Conservation (phyloP, 2,113 vertebrate genomes). For the Ptychochromis oligacanthus region DNA sequence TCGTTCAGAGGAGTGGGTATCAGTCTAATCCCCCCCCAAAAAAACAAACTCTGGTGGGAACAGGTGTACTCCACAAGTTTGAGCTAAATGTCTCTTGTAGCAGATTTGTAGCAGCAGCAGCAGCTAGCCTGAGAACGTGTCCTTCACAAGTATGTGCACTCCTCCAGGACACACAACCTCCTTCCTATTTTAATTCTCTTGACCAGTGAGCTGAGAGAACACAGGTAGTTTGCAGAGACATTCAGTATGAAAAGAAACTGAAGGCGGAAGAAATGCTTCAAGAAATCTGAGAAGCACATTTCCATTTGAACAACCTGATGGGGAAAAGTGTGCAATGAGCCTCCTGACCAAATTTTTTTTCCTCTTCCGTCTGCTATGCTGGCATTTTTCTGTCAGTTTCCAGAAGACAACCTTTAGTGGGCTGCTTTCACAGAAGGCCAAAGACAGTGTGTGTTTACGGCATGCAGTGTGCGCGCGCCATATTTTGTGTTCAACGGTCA, state of each 20-base stretch:
- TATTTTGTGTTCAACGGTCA: neutral
- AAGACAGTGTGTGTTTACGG: neutral
- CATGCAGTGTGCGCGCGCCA: neutral
- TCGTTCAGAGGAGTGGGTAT: neutral
- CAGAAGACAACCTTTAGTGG: slow-evolving; percentile 46
- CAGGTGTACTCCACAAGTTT: neutral
- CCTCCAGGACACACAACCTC: too few relatives aligned
- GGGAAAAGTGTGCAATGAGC: neutral
- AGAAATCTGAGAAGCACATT: too few relatives aligned
- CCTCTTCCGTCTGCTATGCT: neutral
- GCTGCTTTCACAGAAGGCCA: slow-evolving; percentile 2
- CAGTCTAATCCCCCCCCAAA: neutral
- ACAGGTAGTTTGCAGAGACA: too few relatives aligned
- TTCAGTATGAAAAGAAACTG: too few relatives aligned
- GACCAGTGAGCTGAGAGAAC: too few relatives aligned
- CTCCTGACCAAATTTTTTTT: neutral
- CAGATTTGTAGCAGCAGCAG: neutral
- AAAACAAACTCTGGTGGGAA: neutral
- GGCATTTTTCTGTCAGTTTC: slow-evolving; percentile 22
- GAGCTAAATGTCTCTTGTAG: neutral
- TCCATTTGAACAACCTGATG: neutral
- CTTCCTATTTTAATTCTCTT: too few relatives aligned
- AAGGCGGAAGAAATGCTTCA: too few relatives aligned
- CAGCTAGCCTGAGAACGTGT: neutral
- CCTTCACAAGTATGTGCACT: neutral